Percentiles rank a stretch among this genome's conserved stretches.
Conservation (phyloP, 2,113 vertebrate genomes). For the Phycodurus eques region DNA sequence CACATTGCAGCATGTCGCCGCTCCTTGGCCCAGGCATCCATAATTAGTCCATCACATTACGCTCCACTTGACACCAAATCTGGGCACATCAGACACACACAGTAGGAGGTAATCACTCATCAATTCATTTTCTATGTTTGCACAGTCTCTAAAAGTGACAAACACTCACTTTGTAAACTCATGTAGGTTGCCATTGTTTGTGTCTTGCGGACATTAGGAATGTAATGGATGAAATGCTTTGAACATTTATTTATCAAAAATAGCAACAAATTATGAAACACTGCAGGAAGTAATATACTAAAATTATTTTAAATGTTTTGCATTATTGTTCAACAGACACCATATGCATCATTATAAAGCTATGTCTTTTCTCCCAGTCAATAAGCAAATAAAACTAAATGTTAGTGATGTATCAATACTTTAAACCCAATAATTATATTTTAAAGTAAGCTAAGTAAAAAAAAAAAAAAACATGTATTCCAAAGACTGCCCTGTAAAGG, state of each 20-base stretch:
- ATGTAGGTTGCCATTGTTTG: neutral
- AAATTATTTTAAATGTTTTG: no score
- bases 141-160: neutral
- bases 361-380: no score
- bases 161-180: neutral
- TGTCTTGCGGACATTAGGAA: neutral
- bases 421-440: neutral
- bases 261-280: no score
- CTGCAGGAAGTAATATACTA: no score
- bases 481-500: no score
- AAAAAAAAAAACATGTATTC: neutral
- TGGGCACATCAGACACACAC: slow-evolving; percentile 1
- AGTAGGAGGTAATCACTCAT: slow-evolving; percentile 2
- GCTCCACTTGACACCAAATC: slow-evolving; percentile 5
- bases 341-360: no score
- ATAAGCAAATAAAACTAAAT: no score
- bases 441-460: neutral
- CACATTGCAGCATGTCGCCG: slow-evolving; percentile 15
- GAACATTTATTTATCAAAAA: neutral
- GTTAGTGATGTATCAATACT: no score
- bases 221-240: neutral
- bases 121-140: slow-evolving; percentile 6
- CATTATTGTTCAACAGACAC: no score
- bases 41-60: slow-evolving; percentile 33
- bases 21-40: slow-evolving; percentile 11